phyloP scores from a whole-genome alignment of 2,113 vertebrate genomes.

The Muscicapa adusta region DNA sequence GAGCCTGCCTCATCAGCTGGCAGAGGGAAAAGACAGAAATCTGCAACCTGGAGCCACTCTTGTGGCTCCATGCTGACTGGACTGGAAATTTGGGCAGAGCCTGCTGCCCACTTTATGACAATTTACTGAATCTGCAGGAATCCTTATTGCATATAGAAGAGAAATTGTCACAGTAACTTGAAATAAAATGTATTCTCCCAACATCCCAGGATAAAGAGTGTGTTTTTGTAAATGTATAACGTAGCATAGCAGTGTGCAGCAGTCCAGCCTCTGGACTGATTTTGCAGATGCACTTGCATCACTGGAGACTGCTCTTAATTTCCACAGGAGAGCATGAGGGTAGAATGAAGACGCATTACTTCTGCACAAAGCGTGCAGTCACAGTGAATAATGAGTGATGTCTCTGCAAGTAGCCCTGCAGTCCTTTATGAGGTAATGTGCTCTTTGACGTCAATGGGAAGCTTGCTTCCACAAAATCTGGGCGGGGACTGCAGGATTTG shows the following conservation, averaged over 20 bases:
- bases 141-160: background rate
- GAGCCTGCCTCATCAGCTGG: background rate
- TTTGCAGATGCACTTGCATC: background rate
- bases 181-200: background rate
- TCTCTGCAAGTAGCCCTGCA: background rate
- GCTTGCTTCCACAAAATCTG: background rate
- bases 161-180: background rate
- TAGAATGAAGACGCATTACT: background rate
- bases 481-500: background rate
- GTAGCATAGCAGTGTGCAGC: background rate
- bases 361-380: background rate
- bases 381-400: background rate
- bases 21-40: background rate
- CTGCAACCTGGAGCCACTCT: background rate
- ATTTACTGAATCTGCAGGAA: background rate
- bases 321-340: background rate
- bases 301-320: background rate
- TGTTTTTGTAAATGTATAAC: background rate
- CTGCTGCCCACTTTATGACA: background rate
- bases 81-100: background rate
- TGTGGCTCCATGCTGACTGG: background rate
- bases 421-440: background rate
- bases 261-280: background rate
- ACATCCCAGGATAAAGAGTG: background rate
- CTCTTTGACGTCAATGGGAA: slow-evolving; percentile 6